Percentiles rank a stretch among this genome's conserved stretches.
phyloP scores from a whole-genome alignment of 1,140 invertebrate species.

The Vanessa tameamea region DNA sequence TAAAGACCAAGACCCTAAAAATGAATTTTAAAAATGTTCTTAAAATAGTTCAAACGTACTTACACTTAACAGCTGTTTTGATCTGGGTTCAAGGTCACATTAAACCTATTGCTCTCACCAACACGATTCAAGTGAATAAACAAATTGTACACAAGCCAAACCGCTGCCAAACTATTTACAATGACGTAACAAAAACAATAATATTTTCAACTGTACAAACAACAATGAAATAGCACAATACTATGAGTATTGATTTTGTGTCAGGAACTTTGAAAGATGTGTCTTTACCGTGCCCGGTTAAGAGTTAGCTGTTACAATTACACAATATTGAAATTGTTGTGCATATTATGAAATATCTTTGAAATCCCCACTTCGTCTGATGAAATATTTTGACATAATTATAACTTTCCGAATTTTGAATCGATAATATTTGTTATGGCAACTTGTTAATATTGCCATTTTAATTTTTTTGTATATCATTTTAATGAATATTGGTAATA shows the following conservation, averaged over 20 bases:
- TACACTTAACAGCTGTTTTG: constrained; percentile 64
- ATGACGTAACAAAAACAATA: constrained; percentile 67
- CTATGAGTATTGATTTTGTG: constrained; percentile 16
- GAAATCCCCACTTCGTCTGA: constrained; percentile 46
- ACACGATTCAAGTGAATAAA: constrained; percentile 53
- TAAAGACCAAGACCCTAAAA: not conserved
- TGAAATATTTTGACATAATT: constrained; percentile 62
- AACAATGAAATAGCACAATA: constrained; percentile 33
- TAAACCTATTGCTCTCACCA: constrained; percentile 49
- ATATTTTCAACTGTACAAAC: constrained; percentile 61
- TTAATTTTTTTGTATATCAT: no score
- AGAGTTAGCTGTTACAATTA: constrained; percentile 10
- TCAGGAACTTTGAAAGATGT: not conserved
- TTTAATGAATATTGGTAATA: no score
- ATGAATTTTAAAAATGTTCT: not conserved
- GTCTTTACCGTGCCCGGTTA: not conserved
- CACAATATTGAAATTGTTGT: constrained; percentile 41
- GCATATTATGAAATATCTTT: constrained; percentile 49
- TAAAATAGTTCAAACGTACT: constrained; percentile 43
- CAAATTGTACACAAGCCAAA: constrained; percentile 49
- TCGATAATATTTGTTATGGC: constrained; percentile 18
- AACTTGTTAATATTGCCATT: not conserved
- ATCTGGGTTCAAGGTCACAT: constrained; percentile 59
- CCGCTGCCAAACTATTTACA: constrained; percentile 64
- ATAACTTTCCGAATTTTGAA: constrained; percentile 32